Conservation (phyloP, 2,888 invertebrate species). For the Cephalotes varians region DNA sequence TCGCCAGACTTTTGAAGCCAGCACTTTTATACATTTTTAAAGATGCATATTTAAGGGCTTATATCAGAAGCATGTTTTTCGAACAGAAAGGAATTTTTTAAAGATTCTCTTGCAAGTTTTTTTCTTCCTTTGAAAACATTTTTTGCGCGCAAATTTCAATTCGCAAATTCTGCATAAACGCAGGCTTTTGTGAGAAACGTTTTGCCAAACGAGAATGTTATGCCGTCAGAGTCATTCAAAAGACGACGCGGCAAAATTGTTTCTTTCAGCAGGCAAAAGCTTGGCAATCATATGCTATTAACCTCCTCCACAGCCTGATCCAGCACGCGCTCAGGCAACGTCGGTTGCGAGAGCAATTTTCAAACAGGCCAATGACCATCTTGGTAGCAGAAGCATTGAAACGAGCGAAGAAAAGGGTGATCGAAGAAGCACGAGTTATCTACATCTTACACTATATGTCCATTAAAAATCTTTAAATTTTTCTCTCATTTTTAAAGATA, state of each 20-base stretch:
- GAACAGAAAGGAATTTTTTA: neutral
- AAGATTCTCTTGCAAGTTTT: neutral
- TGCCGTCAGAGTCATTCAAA: constrained; percentile 44
- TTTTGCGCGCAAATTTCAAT: constrained; percentile 38
- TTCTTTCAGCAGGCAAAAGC: constrained; percentile 48
- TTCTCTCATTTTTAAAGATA: neutral
- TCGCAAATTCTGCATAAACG: constrained; percentile 6
- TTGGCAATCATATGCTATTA: constrained; percentile 58
- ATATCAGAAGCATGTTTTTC: neutral
- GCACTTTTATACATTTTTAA: neutral
- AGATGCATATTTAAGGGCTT: neutral
- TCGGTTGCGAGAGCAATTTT: constrained; percentile 50
- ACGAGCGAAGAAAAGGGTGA: constrained; percentile 36
- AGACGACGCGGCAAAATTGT: constrained; percentile 34
- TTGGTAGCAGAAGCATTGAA: constrained; percentile 31
- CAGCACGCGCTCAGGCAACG: constrained; percentile 52
- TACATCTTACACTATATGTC: neutral
- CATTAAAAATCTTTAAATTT: neutral
- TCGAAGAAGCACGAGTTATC: constrained; percentile 32
- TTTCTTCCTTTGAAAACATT: neutral
- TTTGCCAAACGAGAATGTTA: constrained; percentile 47
- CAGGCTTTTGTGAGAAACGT: constrained; percentile 34
- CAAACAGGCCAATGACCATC: constrained; percentile 44
- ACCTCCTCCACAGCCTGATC: constrained; percentile 44
- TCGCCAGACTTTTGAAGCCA: neutral